A percentile compares a stretch with the other conserved stretches of the same genome.
These are phyloP conservation scores for Antechinus flavipes DNA, from an alignment of 2,113 vertebrate genomes.

Conservation along the genomic window DNA sequence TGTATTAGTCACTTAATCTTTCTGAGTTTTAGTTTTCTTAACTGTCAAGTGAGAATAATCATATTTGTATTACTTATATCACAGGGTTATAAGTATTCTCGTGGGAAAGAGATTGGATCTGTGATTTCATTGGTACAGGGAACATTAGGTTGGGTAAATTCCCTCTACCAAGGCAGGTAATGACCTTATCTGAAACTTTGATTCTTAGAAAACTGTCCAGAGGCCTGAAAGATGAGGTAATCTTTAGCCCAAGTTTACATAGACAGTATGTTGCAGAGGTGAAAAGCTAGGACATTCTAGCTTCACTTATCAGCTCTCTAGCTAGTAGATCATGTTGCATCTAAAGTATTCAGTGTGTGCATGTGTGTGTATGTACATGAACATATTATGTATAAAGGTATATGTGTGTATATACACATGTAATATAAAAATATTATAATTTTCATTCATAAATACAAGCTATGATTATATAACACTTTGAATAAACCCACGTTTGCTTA, in stretches of 20 bases:
- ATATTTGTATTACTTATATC: not conserved
- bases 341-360: not conserved
- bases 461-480: conserved; percentile 12
- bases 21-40: not conserved
- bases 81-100: not conserved
- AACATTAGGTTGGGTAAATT: not conserved
- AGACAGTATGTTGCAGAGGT: not conserved
- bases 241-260: not conserved
- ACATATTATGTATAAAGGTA: too few species aligned
- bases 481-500: conserved; percentile 41
- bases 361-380: not conserved
- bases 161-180: not conserved
- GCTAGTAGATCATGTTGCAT: not conserved
- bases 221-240: not conserved
- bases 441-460: not conserved
- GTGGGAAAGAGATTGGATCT: not conserved
- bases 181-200: not conserved
- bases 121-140: not conserved
- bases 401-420: not conserved
- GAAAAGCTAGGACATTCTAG: not conserved
- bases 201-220: not conserved
- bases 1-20: not conserved
- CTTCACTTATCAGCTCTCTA: not conserved
- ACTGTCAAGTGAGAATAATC: not conserved
- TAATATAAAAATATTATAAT: not conserved